Evolutionary conservation across 2,888 invertebrate genomes (phyloP).

Genomic region (Brachyopa scutellaris): DNA sequence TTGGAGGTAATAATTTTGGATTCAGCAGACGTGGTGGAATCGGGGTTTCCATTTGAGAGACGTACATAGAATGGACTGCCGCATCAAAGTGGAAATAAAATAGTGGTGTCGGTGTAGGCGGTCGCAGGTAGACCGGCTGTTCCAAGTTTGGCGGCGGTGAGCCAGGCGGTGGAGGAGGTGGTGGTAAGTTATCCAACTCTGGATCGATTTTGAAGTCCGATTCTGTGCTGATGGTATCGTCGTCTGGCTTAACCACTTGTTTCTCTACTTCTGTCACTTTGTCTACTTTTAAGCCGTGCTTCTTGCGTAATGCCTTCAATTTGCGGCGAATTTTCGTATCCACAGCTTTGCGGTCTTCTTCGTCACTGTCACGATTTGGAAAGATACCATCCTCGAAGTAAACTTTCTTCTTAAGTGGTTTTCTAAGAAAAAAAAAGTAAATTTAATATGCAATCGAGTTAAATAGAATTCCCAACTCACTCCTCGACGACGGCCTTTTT

Average conservation of each 20-base stretch:
- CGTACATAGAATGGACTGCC: slow-evolving; percentile 77
- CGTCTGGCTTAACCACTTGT: slow-evolving; percentile 18
- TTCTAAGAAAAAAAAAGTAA: slow-evolving; percentile 69
- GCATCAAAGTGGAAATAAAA: slow-evolving; percentile 80
- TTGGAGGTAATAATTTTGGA: slow-evolving; percentile 76
- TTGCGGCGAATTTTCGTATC: slow-evolving; percentile 75
- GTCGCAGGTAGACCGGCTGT: slow-evolving; percentile 77
- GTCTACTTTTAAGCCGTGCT: slow-evolving; percentile 69
- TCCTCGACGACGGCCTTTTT: slow-evolving; percentile 69
- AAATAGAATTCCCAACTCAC: slow-evolving; percentile 71
- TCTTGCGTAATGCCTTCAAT: slow-evolving; percentile 74
- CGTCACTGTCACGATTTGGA: slow-evolving; percentile 79
- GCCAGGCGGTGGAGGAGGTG: slow-evolving; percentile 77
- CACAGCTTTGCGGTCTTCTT: slow-evolving; percentile 77
- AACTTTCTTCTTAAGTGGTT: slow-evolving; percentile 77
- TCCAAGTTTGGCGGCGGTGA: slow-evolving; percentile 76
- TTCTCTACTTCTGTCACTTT: slow-evolving; percentile 66
- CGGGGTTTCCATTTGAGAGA: slow-evolving; percentile 76
- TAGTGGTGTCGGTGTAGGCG: slow-evolving; percentile 76
- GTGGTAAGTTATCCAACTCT: slow-evolving; percentile 75
- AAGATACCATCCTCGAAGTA: slow-evolving; percentile 79
- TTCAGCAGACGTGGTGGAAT: slow-evolving; percentile 77
- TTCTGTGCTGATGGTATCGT: slow-evolving; percentile 22
- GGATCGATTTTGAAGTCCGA: slow-evolving; percentile 74
- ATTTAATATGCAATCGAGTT: not conserved